Percentiles rank a stretch among this genome's conserved stretches.
These are phyloP conservation scores for Lasius fuliginosus DNA, from an alignment of 2,888 invertebrate species.

Conservation along the genomic window DNA sequence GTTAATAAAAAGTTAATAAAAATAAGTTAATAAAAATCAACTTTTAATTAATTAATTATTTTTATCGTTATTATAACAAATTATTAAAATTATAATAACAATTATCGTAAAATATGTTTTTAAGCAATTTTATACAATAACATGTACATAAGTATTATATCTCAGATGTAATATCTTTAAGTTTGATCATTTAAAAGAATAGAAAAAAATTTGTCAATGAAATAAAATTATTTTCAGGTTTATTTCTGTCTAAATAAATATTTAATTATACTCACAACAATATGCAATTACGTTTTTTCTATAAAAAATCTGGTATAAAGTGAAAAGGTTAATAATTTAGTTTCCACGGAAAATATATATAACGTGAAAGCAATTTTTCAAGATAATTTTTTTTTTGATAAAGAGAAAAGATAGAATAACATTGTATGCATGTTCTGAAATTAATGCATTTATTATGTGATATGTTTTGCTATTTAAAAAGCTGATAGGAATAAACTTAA, in stretches of 20 bases:
- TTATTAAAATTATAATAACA: not conserved
- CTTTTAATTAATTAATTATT: not conserved
- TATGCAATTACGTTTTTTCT: not conserved
- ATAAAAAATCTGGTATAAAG: not conserved
- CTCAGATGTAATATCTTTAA: not conserved
- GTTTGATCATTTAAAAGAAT: not conserved
- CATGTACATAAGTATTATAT: not conserved
- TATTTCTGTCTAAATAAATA: not conserved
- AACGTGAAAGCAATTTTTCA: not conserved
- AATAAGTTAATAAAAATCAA: not conserved
- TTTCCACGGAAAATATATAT: not conserved
- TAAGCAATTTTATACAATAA: not conserved
- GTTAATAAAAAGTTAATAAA: not conserved
- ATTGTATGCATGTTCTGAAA: not conserved
- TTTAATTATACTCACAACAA: not conserved
- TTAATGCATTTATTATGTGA: conserved; percentile 10
- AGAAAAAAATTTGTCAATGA: not conserved
- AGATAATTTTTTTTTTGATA: not conserved
- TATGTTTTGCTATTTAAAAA: not conserved
- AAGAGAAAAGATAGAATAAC: not conserved
- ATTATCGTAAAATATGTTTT: not conserved
- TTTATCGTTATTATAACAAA: not conserved
- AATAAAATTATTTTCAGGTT: conserved; percentile 13
- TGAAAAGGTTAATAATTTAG: conserved; percentile 11
- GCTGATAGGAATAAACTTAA: conserved; percentile 1